Percentiles rank a stretch among this genome's conserved stretches.
Evolutionary conservation across 1,140 invertebrate genomes (phyloP).

Genomic region (Alviniconcha marisindica): DNA sequence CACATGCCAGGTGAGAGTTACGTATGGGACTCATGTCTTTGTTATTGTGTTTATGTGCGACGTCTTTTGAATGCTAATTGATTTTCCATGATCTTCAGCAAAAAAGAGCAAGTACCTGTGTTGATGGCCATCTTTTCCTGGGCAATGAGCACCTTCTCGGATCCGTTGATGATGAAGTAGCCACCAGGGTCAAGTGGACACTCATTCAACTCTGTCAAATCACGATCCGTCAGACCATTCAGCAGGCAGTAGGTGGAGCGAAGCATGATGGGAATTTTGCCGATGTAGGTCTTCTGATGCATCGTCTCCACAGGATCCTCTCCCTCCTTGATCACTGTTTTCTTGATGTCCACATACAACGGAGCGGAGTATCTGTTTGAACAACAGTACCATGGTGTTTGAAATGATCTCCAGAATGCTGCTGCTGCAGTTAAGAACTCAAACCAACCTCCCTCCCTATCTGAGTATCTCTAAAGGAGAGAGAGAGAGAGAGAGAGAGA

Average conservation of each 20-base stretch:
- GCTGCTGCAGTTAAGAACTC: too few relatives aligned
- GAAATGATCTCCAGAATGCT: too few relatives aligned
- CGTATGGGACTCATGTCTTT: too few relatives aligned
- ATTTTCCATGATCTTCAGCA: not conserved
- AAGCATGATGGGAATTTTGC: slow-evolving; percentile 99
- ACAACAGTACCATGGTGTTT: not conserved
- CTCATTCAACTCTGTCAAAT: slow-evolving; percentile 98
- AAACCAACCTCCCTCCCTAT: too few relatives aligned
- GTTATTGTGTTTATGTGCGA: too few relatives aligned
- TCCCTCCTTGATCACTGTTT: slow-evolving; percentile 93
- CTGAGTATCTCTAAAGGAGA: too few relatives aligned
- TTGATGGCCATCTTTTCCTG: slow-evolving; percentile 99
- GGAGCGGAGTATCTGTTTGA: slow-evolving; percentile 93
- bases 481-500: too few relatives aligned
- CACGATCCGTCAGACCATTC: slow-evolving; percentile 95
- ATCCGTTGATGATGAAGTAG: slow-evolving; percentile 77
- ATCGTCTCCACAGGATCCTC: slow-evolving; percentile 95
- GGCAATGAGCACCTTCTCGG: slow-evolving; percentile 89
- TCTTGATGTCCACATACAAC: slow-evolving; percentile 98
- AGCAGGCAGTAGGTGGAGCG: slow-evolving; percentile 97
- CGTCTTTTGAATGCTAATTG: too few relatives aligned
- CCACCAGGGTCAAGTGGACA: slow-evolving; percentile 96
- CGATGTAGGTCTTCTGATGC: slow-evolving; percentile 98
- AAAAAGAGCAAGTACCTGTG: slow-evolving; percentile 78
- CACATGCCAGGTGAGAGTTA: too few relatives aligned